Base-by-base conservation (phyloP, 2,113 vertebrate genomes). In the Pontoporia blainvillei region DNA sequence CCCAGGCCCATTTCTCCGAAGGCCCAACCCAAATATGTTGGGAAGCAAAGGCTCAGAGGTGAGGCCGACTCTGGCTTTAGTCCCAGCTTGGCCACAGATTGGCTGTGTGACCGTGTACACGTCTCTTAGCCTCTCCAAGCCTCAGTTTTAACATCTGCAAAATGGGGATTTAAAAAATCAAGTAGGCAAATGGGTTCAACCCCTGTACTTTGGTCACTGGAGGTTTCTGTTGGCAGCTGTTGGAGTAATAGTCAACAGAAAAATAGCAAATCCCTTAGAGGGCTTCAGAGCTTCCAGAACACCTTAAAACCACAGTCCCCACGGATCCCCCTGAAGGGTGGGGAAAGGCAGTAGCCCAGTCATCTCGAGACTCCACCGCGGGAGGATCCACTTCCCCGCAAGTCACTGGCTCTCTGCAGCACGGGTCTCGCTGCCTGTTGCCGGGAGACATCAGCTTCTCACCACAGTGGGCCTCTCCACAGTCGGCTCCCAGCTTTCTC, bases 11-110 rank as follows among this genome's bases (percentile, higher is more conserved):
- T 21, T 72, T 36, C 69, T 18, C 31, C 5, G 54, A 46, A 79
- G 75, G 5, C 4, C 5, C 31, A 17, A 1, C 36, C 13, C 27
- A 34, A 0, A 3, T 1, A 41, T n/a, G 8, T 27, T 0, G 0
- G 49, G n/a, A 89, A 23, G 17, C 23, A 8, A 52, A 14, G 9
- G 14, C 57, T 64, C 6, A 36, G 57, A 44, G 27, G 27, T 54
- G 83, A 73, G 64, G 44, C 17, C 0, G 2, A 34, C 20, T 12
- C 39, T 8, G 14, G 3, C 8, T 18, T n/a, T 23, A 25, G 8
- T 67, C 81, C 67, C 21, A 1, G 36, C 14, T n/a, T 18, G 17
- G 49, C 82, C 27, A 10, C 0, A 0, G 5, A 4, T 44, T 8
- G 6, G 7, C 41, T 17, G 1, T 20, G 73, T 36, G 88, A 57